Evolutionary conservation across 2,797 vertebrate species (phyloP), one percentile per base, ranked within the genome.

Genomic region (Tarsius wallacei): DNA sequence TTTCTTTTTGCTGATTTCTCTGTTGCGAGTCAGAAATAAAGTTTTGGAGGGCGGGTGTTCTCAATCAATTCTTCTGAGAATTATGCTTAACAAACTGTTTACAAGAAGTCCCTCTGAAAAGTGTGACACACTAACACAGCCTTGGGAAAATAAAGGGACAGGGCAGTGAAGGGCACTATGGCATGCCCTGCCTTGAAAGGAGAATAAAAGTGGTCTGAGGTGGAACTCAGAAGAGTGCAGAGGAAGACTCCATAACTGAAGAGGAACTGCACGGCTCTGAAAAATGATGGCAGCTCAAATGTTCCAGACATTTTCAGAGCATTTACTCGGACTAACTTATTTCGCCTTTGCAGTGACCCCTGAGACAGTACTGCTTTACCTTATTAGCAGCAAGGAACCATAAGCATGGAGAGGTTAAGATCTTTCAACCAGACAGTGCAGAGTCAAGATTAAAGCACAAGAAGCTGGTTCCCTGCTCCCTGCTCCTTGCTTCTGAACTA

Each of bases 211-310:
- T 31, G 42, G 61, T 49, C 61, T 31, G 47, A 64, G 73, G 24
- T 19, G 59, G 42, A 51, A 36, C 21, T 19, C 0, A 26, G 28
- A 42, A 76, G 4, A 26, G 21, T 33, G 5, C 19, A 24, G 21
- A 31, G 36, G 66, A 74, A 74, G 33, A 73, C 73, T 4, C 26
- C 24, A n/a, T 1, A 16, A 11, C n/a, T 26, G 61, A 66, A 77
- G 57, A 78, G 57, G 55, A 31, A 47, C 16, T 31, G n/a, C 31
- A 15, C 55, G 22, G 33, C 82, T 47, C 16, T 10, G 26, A 21
- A 49, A 14, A 2, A 49, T 0, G 17, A 22, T 2, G 59, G 28
- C 2, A 49, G 59, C 28, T 22, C 11, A 14, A 2, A 47, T 4
- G 61, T n/a, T 42, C 4, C 1, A 2, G 66, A 21, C 16, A 5